These are phyloP conservation scores for Aegotheles bennettii DNA, from an alignment of 2,113 vertebrate species.

Conservation along the genomic window DNA sequence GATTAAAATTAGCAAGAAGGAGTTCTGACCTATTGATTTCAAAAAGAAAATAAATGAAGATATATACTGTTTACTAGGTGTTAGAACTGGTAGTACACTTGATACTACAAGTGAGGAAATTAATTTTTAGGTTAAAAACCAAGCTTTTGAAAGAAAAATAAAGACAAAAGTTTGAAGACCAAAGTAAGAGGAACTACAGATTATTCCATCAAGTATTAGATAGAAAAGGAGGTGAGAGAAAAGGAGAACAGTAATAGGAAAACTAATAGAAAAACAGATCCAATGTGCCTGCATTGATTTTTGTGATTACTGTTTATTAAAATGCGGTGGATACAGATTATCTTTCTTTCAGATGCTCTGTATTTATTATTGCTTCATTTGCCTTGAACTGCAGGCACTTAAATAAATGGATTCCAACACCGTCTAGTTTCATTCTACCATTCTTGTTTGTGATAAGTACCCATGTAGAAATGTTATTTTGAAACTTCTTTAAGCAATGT, in stretches of 20 bases:
- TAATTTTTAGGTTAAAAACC: constrained; percentile 4
- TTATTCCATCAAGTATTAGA: neutral
- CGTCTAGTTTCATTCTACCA: constrained; percentile 2
- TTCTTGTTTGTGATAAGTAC: neutral
- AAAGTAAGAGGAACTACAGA: neutral
- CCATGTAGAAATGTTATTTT: neutral
- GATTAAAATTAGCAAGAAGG: constrained; percentile 7
- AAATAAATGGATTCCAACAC: constrained; percentile 46
- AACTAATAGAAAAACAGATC: constrained; percentile 31
- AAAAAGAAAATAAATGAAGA: constrained; percentile 11
- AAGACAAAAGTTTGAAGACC: neutral
- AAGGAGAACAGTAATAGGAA: constrained; percentile 26
- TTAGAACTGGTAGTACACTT: neutral
- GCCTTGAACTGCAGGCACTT: constrained; percentile 50
- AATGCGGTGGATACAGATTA: constrained; percentile 19
- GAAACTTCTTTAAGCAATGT: constrained; percentile 13
- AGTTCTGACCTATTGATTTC: constrained; percentile 8
- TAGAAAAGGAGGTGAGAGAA: constrained; percentile 9
- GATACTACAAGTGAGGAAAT: neutral
- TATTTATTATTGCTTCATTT: constrained; percentile 61
- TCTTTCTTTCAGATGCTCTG: constrained; percentile 60
- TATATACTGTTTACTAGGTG: neutral
- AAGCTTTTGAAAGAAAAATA: constrained; percentile 41
- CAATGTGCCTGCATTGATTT: constrained; percentile 36
- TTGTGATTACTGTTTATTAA: constrained; percentile 60